These are phyloP conservation scores for Drosophila mimica DNA, from an alignment of 2,888 invertebrate species.

Conservation along the genomic window DNA sequence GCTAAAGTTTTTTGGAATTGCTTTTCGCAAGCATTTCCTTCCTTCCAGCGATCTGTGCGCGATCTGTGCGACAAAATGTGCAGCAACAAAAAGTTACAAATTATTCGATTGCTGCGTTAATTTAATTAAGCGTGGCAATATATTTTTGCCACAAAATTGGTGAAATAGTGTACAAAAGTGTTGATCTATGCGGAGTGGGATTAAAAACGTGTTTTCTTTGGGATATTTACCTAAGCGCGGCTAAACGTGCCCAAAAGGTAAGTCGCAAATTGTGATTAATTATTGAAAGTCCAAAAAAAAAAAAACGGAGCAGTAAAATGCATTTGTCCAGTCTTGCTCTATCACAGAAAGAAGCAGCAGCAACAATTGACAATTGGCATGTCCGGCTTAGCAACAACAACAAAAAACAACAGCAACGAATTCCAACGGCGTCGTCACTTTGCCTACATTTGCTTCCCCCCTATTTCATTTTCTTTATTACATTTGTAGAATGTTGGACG, in stretches of 20 bases:
- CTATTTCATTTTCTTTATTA: conserved; percentile 13
- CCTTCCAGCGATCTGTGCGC: conserved; percentile 31
- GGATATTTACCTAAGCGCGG: conserved; percentile 41
- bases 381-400: conserved; percentile 70
- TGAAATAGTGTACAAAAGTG: conserved; percentile 18
- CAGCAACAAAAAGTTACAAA: conserved; percentile 50
- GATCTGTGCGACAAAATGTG: conserved; percentile 54
- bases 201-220: conserved; percentile 44
- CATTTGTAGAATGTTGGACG: conserved; percentile 38
- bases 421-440: conserved; percentile 63
- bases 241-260: conserved; percentile 55
- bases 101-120: conserved; percentile 57
- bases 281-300: conserved; percentile 48
- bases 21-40: conserved; percentile 27
- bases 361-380: conserved; percentile 71
- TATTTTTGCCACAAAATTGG: conserved; percentile 15
- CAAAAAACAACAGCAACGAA: conserved; percentile 31
- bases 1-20: conserved; percentile 17
- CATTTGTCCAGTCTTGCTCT: conserved; percentile 31
- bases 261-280: conserved; percentile 34
- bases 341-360: conserved; percentile 29
- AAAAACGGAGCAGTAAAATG: conserved; percentile 24
- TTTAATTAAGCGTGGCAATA: conserved; percentile 65
- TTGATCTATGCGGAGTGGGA: conserved; percentile 32
- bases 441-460: conserved; percentile 41